phyloP scores from a whole-genome alignment of 2,797 vertebrate genomes.

The Sorex maritimensis region DNA sequence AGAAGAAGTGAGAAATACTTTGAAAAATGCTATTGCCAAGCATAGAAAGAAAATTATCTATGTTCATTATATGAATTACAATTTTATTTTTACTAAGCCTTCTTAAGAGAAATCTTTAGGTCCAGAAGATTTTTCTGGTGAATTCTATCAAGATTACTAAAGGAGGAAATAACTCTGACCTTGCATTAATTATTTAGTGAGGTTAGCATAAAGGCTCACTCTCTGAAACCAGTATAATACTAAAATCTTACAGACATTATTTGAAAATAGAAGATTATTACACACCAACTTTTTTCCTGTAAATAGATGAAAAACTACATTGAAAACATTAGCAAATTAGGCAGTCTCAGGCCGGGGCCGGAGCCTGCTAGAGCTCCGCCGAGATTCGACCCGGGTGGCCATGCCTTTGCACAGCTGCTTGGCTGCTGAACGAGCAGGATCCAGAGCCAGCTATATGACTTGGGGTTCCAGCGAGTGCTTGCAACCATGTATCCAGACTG shows the following conservation, averaged over 20 bases:
- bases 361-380: too few relatives aligned
- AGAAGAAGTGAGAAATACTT: background rate
- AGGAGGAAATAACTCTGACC: background rate
- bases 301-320: background rate
- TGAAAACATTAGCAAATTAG: background rate
- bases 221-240: background rate
- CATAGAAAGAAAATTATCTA: background rate
- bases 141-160: conserved; percentile 17
- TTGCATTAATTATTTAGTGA: conserved; percentile 1
- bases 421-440: too few relatives aligned
- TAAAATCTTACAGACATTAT: background rate
- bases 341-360: too few relatives aligned
- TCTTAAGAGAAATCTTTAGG: background rate
- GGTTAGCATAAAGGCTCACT: background rate
- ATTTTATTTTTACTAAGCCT: background rate
- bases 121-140: background rate
- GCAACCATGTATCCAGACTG: too few relatives aligned
- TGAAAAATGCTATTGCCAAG: background rate
- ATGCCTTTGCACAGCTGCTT: too few relatives aligned
- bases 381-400: too few relatives aligned
- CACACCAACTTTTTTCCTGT: background rate
- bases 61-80: background rate
- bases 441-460: too few relatives aligned
- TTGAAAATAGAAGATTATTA: background rate
- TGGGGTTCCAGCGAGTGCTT: too few relatives aligned